phyloP scores from a whole-genome alignment of 2,797 vertebrate genomes.

The Tadarida brasiliensis region DNA sequence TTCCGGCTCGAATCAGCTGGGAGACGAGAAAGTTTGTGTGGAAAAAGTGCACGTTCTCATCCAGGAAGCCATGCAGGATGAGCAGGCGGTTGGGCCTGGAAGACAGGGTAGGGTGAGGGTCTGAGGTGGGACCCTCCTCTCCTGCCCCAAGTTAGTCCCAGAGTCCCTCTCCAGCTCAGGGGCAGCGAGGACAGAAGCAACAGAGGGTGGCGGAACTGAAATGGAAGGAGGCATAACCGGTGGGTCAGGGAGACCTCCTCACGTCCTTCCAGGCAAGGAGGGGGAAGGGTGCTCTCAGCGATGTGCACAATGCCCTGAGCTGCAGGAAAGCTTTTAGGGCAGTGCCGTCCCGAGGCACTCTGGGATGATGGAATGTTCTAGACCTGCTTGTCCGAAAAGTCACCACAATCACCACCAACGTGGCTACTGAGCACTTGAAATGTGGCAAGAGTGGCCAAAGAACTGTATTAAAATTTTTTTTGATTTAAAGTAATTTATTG shows the following conservation, averaged over 20 bases:
- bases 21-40: constrained; percentile 99
- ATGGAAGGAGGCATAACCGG: too few species aligned
- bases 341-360: background rate
- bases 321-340: background rate
- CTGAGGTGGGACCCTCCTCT: background rate
- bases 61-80: constrained; percentile 98
- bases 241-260: background rate
- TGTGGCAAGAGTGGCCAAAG: background rate
- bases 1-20: constrained; percentile 98
- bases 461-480: background rate
- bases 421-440: background rate
- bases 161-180: background rate
- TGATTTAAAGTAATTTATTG: background rate
- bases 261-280: background rate
- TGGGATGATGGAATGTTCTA: background rate
- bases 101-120: background rate
- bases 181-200: background rate
- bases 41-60: constrained; percentile 99
- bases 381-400: background rate
- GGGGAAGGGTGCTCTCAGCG: background rate
- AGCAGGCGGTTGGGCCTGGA: constrained; percentile 97
- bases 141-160: background rate
- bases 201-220: background rate
- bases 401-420: background rate
- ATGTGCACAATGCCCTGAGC: background rate